Conservation (phyloP, 2,797 vertebrate genomes). For the Toxotes lorentzi region DNA sequence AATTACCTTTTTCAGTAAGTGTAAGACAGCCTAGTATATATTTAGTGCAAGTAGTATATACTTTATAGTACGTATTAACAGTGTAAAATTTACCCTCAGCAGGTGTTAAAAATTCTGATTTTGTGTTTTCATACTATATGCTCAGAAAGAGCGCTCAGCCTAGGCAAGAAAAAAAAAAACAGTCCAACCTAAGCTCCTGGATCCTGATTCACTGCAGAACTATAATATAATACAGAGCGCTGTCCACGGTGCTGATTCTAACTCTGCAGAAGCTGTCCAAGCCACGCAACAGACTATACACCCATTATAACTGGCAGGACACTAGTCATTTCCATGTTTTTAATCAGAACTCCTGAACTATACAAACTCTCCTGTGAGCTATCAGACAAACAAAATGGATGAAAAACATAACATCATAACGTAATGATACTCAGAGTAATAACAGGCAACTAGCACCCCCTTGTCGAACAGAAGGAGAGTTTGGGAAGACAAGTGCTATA, state of each 20-base stretch:
- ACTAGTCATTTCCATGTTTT: not conserved
- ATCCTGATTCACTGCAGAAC: not conserved
- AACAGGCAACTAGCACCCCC: not conserved
- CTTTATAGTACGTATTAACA: not conserved
- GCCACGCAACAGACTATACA: not conserved
- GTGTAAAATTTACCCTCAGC: not conserved
- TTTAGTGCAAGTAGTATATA: too few species aligned
- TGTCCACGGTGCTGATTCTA: constrained; percentile 50
- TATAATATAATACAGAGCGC: not conserved
- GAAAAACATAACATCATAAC: not conserved
- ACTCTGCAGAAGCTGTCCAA: not conserved
- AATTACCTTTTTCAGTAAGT: not conserved
- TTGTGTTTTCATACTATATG: not conserved
- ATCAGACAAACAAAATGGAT: not conserved
- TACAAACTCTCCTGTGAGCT: not conserved
- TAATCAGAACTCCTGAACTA: not conserved
- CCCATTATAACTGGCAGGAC: not conserved
- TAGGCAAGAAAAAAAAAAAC: not conserved
- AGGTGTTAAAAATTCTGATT: not conserved
- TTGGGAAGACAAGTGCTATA: too few species aligned
- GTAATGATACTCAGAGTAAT: constrained; percentile 5
- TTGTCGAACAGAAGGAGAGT: not conserved
- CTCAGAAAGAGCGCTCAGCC: not conserved
- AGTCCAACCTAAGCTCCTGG: not conserved
- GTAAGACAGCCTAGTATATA: not conserved